Evolutionary conservation across 1,140 invertebrate species (phyloP), one percentile per base, ranked within the genome.

Genomic region (Andrena cerasifolii): DNA sequence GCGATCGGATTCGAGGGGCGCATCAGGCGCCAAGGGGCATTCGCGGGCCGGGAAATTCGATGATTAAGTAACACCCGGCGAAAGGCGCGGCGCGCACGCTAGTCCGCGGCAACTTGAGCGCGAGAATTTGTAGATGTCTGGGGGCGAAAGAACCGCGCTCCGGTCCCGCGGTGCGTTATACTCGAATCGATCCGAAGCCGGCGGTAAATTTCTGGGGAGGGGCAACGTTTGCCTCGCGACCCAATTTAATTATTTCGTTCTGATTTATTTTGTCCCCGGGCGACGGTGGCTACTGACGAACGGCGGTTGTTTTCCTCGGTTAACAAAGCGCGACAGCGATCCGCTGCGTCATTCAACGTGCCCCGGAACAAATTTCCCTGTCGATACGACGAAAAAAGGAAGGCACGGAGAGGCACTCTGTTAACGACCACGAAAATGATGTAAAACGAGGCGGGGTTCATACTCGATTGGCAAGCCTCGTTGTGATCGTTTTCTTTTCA

Each of bases 241-340:
- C 43, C 70, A 14, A 66, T 66, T 33, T 53, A 74, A 74, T 74
- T 74, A 66, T 66, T 74, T 74, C 61, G 33, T 74, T 74, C 72
- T 36, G 45, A 74, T 74, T 74, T 66, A 66, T 74, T 28, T 74
- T 54, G 49, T 45, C 49, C 33, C n/a, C 18, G 31, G 21, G 33
- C 8, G 28, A 43, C 8, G 12, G 21, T 10, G 43, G 45, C 28
- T n/a, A 63, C 33, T 40, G 28, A 18, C 0, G 28, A 10, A 0
- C 47, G 31, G 3, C 24, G 8, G 24, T 66, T 54, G 49, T 66
- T 74, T 31, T 14, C 36, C n/a, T 40, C 4, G 33, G 21, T 31
- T 66, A 74, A 66, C 61, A 45, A 74, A 33, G n/a, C 61, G 7
- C 6, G 31, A 53, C 47, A 45, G 26, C 33, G 36, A 14, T n/a